A percentile compares a stretch with the other conserved stretches of the same genome.
phyloP scores from a whole-genome alignment of 1,140 invertebrate genomes.

The Wasmannia auropunctata region DNA sequence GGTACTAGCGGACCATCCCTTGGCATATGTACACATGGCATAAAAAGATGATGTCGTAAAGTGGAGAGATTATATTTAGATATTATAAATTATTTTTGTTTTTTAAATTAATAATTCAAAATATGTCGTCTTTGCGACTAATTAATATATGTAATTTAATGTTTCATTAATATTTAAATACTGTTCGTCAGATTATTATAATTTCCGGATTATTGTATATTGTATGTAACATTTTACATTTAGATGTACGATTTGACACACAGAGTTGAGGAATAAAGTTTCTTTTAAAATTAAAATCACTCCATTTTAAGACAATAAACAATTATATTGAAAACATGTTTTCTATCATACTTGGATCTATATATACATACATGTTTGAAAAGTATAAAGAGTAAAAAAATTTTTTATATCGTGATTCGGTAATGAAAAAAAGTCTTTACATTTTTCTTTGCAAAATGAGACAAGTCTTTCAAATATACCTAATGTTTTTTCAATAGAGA shows the following conservation, averaged over 20 bases:
- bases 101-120: slow-evolving; percentile 1
- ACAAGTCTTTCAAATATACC: background rate
- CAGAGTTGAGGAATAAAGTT: slow-evolving; percentile 21
- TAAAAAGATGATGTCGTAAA: slow-evolving; percentile 56
- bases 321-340: slow-evolving; percentile 44
- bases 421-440: slow-evolving; percentile 5
- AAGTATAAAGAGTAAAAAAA: slow-evolving; percentile 9
- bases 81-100: slow-evolving; percentile 22
- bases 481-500: slow-evolving; percentile 9
- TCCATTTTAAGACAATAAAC: slow-evolving; percentile 68
- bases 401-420: background rate
- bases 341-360: background rate
- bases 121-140: background rate
- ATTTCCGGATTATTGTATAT: slow-evolving; percentile 37
- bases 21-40: slow-evolving; percentile 33
- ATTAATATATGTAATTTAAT: slow-evolving; percentile 36
- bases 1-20: slow-evolving; percentile 62
- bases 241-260: slow-evolving; percentile 5
- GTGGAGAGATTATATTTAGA: slow-evolving; percentile 66
- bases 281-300: slow-evolving; percentile 55
- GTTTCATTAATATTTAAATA: slow-evolving; percentile 42
- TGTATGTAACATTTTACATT: slow-evolving; percentile 33
- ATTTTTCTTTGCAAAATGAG: slow-evolving; percentile 11
- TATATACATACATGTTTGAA: slow-evolving; percentile 5
- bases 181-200: slow-evolving; percentile 2